A percentile compares a stretch with the other conserved stretches of the same genome.
Conservation (phyloP, 1,140 invertebrate species). For the Heliconius hermathena region DNA sequence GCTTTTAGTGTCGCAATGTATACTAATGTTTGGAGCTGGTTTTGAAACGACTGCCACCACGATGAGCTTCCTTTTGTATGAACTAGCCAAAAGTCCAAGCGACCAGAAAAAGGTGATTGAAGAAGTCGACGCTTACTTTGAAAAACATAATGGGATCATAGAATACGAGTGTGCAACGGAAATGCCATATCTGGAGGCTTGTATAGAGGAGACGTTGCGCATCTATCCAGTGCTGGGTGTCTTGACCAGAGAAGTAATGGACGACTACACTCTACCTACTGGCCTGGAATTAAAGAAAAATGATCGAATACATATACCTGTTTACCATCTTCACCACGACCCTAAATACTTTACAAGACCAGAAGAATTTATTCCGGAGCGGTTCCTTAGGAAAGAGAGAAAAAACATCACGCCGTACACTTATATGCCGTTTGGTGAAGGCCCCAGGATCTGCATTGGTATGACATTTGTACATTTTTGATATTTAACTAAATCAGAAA, state of each 20-base stretch:
- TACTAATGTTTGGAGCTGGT: slow-evolving; percentile 45
- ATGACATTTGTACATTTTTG: not conserved
- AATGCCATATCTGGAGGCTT: slow-evolving; percentile 42
- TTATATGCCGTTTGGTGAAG: slow-evolving; percentile 47
- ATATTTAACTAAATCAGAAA: not conserved
- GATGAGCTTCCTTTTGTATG: slow-evolving; percentile 40
- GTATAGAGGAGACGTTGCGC: slow-evolving; percentile 41
- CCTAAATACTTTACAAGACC: slow-evolving; percentile 44
- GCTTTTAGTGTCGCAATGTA: slow-evolving; percentile 40
- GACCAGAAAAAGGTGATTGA: slow-evolving; percentile 36
- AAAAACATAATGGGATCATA: slow-evolving; percentile 34
- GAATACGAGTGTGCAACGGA: slow-evolving; percentile 41
- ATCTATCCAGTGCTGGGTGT: slow-evolving; percentile 44
- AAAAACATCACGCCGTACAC: slow-evolving; percentile 42
- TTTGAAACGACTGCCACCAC: slow-evolving; percentile 47
- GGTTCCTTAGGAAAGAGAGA: slow-evolving; percentile 44
- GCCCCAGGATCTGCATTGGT: not conserved
- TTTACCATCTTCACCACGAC: slow-evolving; percentile 42
- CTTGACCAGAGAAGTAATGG: slow-evolving; percentile 43
- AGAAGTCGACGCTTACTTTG: slow-evolving; percentile 45
- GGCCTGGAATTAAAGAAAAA: slow-evolving; percentile 42
- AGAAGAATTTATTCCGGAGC: slow-evolving; percentile 39
- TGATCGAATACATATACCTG: slow-evolving; percentile 45
- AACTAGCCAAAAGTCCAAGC: slow-evolving; percentile 39
- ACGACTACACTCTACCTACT: slow-evolving; percentile 41